Conservation (phyloP, 1,140 invertebrate species). For the Drosophila yakuba region DNA sequence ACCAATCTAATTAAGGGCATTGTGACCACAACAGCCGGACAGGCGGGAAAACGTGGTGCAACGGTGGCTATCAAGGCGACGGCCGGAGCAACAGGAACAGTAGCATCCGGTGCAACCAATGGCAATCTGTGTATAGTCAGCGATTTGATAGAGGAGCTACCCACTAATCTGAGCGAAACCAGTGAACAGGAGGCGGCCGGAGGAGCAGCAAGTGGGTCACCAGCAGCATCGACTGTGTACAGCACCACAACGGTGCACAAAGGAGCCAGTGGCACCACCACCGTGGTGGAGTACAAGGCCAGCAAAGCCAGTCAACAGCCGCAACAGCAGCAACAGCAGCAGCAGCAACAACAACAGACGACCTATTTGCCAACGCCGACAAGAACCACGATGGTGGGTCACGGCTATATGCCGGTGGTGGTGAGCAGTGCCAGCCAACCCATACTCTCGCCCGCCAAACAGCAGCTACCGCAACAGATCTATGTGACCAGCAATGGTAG, state of each 20-base stretch:
- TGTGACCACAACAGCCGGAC: slow-evolving; percentile 51
- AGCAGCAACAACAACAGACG: slow-evolving; percentile 8
- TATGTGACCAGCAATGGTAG: slow-evolving; percentile 63
- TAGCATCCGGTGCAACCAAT: background rate
- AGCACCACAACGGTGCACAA: slow-evolving; percentile 83
- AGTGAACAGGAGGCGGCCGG: slow-evolving; percentile 14
- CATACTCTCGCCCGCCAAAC: slow-evolving; percentile 21
- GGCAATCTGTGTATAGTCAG: slow-evolving; percentile 64
- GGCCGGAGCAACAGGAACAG: background rate
- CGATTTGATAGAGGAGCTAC: slow-evolving; percentile 72
- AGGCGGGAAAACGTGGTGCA: slow-evolving; percentile 18
- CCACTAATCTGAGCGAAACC: slow-evolving; percentile 22
- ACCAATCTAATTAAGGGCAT: slow-evolving; percentile 94
- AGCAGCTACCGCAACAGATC: slow-evolving; percentile 32
- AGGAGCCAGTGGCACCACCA: slow-evolving; percentile 81
- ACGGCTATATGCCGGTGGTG: slow-evolving; percentile 53
- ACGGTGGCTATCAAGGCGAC: slow-evolving; percentile 41
- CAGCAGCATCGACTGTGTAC: slow-evolving; percentile 31
- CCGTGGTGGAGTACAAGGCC: slow-evolving; percentile 82
- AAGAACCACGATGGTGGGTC: slow-evolving; percentile 24
- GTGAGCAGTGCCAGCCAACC: slow-evolving; percentile 26
- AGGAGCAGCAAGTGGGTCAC: background rate
- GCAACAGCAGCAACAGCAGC: slow-evolving; percentile 1
- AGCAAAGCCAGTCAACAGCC: slow-evolving; percentile 36
- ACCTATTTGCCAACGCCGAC: slow-evolving; percentile 15